Base-by-base conservation (phyloP, 2,888 invertebrate species). In the Frankliniella intonsa region DNA sequence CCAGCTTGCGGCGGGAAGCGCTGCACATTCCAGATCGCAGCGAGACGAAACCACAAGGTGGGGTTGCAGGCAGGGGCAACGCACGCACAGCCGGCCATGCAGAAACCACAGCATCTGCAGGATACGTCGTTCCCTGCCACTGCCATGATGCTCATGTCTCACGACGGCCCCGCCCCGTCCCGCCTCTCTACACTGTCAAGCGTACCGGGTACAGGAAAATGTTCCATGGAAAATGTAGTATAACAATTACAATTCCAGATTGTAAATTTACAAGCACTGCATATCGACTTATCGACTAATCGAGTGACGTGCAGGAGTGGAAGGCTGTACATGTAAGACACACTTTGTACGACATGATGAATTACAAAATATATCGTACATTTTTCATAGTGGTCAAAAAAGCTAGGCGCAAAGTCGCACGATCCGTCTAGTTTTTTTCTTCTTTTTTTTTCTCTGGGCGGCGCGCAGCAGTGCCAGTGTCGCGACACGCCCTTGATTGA, bases 101-200 rank as follows among this genome's bases (percentile, higher is more conserved):
- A 76, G 69, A 76, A 76, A 76, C 69, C 69, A 25, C 69, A 76
- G 69, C 69, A 25, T 76, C 69, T 25, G 69, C 69, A 38, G 38
- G 38, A 38, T 38, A 38, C 38, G 38, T 5, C 38, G 38, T 38
- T 38, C 38, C 38, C 38, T 38, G 38, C 38, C 38, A 38, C 38
- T 38, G 22, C 22, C 19, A 55, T 22, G 12, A 76, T 25, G 69
- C 69, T 76, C 69, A 76, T 76, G 69, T 76, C 69, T n/a, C 69
- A 9, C 55, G 55, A 55, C 19, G 19, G 55, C 17, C 19, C 55
- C 14, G 55, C 0, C 14, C 55, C 55, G 55, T 55, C 55, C 55
- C 17, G 14, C 55, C 55, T 5, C 55, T 55, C 17, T 19, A 55
- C 14, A 7, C 55, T 55, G 17, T 55, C 14, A 10, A 1, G 8